Percentiles rank a stretch among this genome's conserved stretches.
Conservation (phyloP, 2,797 vertebrate species). For the Gobionotothen gibberifrons region DNA sequence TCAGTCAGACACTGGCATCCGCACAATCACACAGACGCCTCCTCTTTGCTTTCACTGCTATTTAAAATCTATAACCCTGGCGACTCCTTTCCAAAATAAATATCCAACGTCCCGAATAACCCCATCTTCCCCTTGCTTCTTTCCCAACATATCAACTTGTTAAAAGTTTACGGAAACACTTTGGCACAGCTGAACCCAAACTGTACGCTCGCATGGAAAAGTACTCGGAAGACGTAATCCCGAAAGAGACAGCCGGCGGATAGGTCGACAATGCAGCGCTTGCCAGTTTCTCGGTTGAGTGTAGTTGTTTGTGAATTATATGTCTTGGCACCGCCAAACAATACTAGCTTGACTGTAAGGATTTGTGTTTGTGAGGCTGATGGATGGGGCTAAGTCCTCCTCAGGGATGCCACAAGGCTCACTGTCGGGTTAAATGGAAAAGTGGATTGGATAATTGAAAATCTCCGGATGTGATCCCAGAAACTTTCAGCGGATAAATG, state of each 20-base stretch:
- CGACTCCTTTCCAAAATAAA: conserved; percentile 38
- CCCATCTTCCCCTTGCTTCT: neutral
- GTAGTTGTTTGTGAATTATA: conserved; percentile 41
- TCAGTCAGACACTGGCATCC: conserved; percentile 27
- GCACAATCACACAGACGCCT: conserved; percentile 34
- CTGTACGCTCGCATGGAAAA: conserved; percentile 59
- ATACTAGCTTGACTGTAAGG: conserved; percentile 28
- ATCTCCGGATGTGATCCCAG: conserved; percentile 42
- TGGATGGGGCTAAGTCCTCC: conserved; percentile 40
- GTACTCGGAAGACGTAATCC: conserved; percentile 45
- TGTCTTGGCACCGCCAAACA: conserved; percentile 17
- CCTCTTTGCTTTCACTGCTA: conserved; percentile 17
- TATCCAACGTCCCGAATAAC: conserved; percentile 12
- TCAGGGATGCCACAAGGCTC: conserved; percentile 39
- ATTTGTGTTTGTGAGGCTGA: conserved; percentile 50
- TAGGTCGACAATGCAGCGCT: conserved; percentile 5
- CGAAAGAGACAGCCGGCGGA: conserved; percentile 44
- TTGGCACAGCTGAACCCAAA: conserved; percentile 32
- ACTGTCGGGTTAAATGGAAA: conserved; percentile 39
- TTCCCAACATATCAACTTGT: conserved; percentile 19
- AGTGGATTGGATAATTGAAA: conserved; percentile 55
- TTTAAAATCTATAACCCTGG: conserved; percentile 23
- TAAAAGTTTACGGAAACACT: conserved; percentile 43
- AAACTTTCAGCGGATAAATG: conserved; percentile 51
- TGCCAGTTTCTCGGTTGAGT: conserved; percentile 33